These are phyloP conservation scores for Drosophila lacicola DNA, from an alignment of 2,888 invertebrate species.

Conservation along the genomic window DNA sequence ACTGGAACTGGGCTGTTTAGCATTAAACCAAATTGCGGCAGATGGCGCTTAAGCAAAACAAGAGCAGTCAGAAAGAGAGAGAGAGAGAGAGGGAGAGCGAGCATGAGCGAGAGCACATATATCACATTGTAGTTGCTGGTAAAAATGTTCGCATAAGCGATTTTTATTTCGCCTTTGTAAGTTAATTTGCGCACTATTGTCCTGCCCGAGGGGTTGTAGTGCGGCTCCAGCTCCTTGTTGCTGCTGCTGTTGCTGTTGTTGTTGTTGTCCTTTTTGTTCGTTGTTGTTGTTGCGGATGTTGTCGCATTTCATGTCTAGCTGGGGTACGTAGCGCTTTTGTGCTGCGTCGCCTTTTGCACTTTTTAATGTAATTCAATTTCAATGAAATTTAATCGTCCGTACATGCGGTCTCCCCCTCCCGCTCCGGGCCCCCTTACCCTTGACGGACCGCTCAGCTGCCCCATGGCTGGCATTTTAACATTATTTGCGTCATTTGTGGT, in stretches of 20 bases:
- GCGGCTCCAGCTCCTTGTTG: conserved; percentile 26
- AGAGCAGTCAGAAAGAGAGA: neutral
- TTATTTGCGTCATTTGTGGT: conserved; percentile 81
- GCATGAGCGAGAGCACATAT: conserved; percentile 18
- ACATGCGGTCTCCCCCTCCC: conserved; percentile 40
- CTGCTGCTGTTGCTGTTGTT: conserved; percentile 22
- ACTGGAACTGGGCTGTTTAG: conserved; percentile 50
- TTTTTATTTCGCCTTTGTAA: conserved; percentile 77
- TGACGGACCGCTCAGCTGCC: neutral
- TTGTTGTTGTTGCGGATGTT: conserved; percentile 26
- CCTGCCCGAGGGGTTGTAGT: conserved; percentile 31
- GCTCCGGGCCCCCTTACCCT: neutral
- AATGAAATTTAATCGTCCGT: conserved; percentile 80
- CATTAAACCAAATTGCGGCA: conserved; percentile 63
- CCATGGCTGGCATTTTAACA: conserved; percentile 56
- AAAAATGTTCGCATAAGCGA: conserved; percentile 69
- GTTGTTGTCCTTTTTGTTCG: conserved; percentile 30
- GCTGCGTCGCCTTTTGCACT: conserved; percentile 75
- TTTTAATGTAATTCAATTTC: conserved; percentile 81
- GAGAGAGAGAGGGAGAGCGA: neutral
- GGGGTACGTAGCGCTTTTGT: conserved; percentile 41
- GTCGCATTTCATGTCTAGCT: conserved; percentile 24
- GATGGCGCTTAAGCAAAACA: conserved; percentile 61
- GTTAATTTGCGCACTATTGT: conserved; percentile 81
- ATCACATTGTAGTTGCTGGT: conserved; percentile 39